phyloP scores from a whole-genome alignment of 2,888 invertebrate species.

The Brachylomia viminalis region DNA sequence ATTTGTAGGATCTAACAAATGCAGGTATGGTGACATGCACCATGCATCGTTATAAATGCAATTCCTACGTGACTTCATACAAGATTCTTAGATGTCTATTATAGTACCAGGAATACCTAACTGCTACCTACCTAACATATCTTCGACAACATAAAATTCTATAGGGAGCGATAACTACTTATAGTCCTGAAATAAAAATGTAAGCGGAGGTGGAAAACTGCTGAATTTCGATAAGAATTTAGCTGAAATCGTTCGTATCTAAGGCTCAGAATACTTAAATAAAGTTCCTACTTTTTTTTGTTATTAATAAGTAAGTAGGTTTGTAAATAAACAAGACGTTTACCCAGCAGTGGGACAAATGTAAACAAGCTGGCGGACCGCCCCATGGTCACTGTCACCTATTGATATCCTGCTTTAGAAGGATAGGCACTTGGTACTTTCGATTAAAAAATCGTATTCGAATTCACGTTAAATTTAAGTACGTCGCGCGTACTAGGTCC shows the following conservation, averaged over 20 bases:
- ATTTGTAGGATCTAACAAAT: constrained; percentile 5
- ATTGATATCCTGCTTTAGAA: background rate
- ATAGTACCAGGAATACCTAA: constrained; percentile 3
- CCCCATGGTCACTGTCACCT: background rate
- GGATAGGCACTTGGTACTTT: background rate
- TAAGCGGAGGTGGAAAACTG: background rate
- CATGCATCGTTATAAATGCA: constrained; percentile 10
- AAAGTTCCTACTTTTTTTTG: background rate
- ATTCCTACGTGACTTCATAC: constrained; percentile 19
- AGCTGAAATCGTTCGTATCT: background rate
- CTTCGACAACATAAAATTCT: constrained; percentile 8
- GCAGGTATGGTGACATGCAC: background rate
- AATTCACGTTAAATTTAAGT: background rate
- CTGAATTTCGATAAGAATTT: background rate
- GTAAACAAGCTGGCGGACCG: background rate
- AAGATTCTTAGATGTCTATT: constrained; percentile 12
- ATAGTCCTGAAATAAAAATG: constrained; percentile 10
- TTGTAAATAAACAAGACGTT: too few species aligned
- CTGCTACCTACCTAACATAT: background rate
- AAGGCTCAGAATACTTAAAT: background rate
- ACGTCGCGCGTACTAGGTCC: background rate
- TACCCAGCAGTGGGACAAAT: background rate
- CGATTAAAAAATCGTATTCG: too few species aligned
- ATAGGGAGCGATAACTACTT: constrained; percentile 12
- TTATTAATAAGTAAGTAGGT: background rate